Evolutionary conservation across 2,888 invertebrate species (phyloP), one percentile per base, ranked within the genome.

Genomic region (Polymixis flavicincta): DNA sequence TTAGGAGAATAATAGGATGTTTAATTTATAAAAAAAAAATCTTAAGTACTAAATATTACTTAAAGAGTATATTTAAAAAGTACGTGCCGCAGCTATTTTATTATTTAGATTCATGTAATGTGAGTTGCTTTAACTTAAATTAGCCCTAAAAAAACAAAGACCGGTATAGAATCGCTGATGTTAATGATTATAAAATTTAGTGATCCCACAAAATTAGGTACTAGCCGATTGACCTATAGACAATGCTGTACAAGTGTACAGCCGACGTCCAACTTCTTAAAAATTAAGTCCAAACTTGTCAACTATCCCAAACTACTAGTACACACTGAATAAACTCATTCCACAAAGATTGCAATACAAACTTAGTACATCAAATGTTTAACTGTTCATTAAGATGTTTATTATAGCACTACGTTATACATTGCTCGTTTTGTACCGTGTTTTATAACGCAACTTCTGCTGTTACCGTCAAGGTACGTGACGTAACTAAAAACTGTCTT

Each of bases 361-460:
- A 92, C 91, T 91, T 89, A 68, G 72, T 76, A 78, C 89, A 90
- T 92, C 80, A 91, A 88, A 85, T 86, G 87, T 83, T 90, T 90
- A 87, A 90, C 85, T 85, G 87, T 89, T 90, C 88, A 91, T 92
- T 88, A 90, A 86, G 83, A 77, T 79, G 78, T 85, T 80, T 75
- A 76, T 78, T 78, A 80, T 79, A 82, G 73, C 11, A 63, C 81
- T 89, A 84, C 84, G 42, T 45, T 61, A 74, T 88, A 83, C 84
- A 88, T 83, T 81, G 77, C 79, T 83, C 82, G 83, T 86, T 87
- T 87, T 86, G 82, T 89, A 87, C 83, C 78, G 78, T 77, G 84
- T 87, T 92, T 92, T 90, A 92, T 89, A 85, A 83, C 85, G 57
- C 78, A 91, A 92, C 86, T 92, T 91, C 73, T 83, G 85, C 72